Evolutionary conservation across 2,888 invertebrate species (phyloP).

Genomic region (Heliconius hortense): DNA sequence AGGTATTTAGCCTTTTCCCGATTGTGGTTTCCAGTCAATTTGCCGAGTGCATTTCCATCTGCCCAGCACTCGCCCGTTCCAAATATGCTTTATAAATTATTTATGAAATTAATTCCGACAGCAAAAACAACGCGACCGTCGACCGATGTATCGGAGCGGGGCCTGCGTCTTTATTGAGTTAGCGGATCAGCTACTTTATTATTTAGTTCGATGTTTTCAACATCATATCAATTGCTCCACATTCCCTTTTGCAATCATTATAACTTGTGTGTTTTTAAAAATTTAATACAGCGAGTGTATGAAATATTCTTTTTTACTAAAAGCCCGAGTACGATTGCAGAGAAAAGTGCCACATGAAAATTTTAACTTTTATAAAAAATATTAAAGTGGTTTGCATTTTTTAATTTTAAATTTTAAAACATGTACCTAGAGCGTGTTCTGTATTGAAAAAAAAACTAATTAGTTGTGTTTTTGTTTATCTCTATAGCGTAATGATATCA

Average conservation of each 20-base stretch:
- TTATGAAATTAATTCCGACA: conserved; percentile 75
- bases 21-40: conserved; percentile 80
- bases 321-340: conserved; percentile 4
- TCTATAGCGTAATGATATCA: neutral
- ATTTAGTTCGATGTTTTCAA: conserved; percentile 45
- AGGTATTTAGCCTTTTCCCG: conserved; percentile 78
- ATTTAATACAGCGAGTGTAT: conserved; percentile 9
- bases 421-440: neutral
- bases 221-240: conserved; percentile 41
- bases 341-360: conserved; percentile 16
- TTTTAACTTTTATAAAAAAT: conserved; percentile 15
- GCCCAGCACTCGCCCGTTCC: conserved; percentile 61
- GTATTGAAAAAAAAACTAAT: conserved; percentile 2
- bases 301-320: conserved; percentile 23
- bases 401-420: neutral
- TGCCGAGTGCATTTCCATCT: conserved; percentile 77
- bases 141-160: conserved; percentile 53
- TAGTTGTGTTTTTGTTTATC: neutral
- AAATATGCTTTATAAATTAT: conserved; percentile 77
- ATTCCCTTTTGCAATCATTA: conserved; percentile 38
- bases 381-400: neutral
- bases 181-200: conserved; percentile 52
- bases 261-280: conserved; percentile 30
- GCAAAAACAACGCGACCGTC: conserved; percentile 66
- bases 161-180: conserved; percentile 67